phyloP scores from a whole-genome alignment of 2,888 invertebrate species.

The Leptinotarsa haldemani region DNA sequence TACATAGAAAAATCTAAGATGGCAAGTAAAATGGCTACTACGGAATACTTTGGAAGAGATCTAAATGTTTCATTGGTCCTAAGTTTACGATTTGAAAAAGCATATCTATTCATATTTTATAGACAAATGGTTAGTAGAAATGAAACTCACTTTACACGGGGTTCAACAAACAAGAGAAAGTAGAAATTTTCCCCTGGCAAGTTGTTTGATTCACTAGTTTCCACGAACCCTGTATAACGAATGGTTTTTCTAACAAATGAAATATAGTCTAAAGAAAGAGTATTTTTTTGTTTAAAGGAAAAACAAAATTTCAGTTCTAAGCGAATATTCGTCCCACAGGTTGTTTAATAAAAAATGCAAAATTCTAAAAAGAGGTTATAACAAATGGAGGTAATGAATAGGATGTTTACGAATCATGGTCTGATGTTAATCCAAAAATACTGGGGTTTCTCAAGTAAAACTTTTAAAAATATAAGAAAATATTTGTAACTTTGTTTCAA shows the following conservation, averaged over 20 bases:
- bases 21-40: conserved; percentile 44
- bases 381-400: neutral
- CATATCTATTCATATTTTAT: neutral
- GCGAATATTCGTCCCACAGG: neutral
- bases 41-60: conserved; percentile 22
- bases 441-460: no score
- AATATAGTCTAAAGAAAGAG: neutral
- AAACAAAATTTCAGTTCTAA: neutral
- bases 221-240: neutral
- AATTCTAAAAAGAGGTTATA: neutral
- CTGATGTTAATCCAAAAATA: no score
- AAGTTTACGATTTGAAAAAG: neutral
- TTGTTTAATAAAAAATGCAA: neutral
- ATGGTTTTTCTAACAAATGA: conserved; percentile 5
- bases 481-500: no score
- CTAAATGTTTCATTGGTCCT: neutral
- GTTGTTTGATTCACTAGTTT: neutral
- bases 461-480: no score
- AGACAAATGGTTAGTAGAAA: neutral
- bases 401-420: neutral
- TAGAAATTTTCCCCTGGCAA: neutral
- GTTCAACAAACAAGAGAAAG: no score
- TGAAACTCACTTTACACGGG: no score
- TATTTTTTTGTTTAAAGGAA: neutral
- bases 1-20: conserved; percentile 31